phyloP scores from a whole-genome alignment of 2,797 vertebrate species.

The Eutrigla gurnardus region DNA sequence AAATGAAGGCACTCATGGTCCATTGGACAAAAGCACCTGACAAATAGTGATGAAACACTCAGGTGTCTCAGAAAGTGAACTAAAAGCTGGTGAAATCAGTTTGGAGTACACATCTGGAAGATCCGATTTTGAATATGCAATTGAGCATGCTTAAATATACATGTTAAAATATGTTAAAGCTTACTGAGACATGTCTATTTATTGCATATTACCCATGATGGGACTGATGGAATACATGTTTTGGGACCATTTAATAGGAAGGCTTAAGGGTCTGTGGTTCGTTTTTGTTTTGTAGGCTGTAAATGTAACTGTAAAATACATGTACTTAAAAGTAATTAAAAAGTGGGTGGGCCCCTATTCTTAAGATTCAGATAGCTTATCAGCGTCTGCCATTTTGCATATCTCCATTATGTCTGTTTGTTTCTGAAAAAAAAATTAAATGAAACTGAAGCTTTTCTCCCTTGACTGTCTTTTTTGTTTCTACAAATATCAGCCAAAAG shows the following conservation, averaged over 20 bases:
- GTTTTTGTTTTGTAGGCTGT: too few species aligned
- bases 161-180: not conserved
- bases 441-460: not conserved
- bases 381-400: not conserved
- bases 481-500: conserved; percentile 1
- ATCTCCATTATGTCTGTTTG: not conserved
- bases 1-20: not conserved
- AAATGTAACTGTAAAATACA: too few species aligned
- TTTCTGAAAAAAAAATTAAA: too few species aligned
- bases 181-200: not conserved
- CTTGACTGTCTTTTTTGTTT: not conserved
- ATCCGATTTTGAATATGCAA: not conserved
- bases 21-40: not conserved
- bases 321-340: too few species aligned
- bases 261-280: not conserved
- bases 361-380: too few species aligned
- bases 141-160: too few species aligned
- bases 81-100: conserved; percentile 7
- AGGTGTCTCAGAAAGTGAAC: not conserved
- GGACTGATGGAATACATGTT: not conserved
- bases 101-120: not conserved
- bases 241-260: not conserved
- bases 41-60: conserved; percentile 10
- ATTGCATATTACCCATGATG: not conserved
- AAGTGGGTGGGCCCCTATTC: too few species aligned